Evolutionary conservation across 2,888 invertebrate genomes (phyloP).

Genomic region (Ellobium chinense): DNA sequence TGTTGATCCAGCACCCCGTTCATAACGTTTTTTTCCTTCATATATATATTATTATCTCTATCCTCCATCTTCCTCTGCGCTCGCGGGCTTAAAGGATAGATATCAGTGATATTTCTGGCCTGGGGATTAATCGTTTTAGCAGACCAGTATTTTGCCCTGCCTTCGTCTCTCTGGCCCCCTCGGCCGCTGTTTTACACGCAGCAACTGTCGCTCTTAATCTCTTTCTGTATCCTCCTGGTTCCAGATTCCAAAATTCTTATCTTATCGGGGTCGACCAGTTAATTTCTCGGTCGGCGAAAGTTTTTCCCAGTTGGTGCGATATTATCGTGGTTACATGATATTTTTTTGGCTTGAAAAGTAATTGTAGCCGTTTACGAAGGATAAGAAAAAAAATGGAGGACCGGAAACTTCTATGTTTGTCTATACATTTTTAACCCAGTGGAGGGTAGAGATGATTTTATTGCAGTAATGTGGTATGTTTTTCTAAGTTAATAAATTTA

Average conservation of each 20-base stretch:
- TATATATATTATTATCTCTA: not conserved
- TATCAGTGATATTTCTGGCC: not conserved
- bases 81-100: not conserved
- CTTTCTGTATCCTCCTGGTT: not conserved
- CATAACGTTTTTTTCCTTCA: not conserved
- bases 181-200: not conserved
- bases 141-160: not conserved
- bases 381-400: too few relatives aligned
- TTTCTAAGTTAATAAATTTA: too few relatives aligned
- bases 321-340: not conserved
- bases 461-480: too few relatives aligned
- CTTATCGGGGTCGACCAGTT: conserved; percentile 27
- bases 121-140: conserved; percentile 7
- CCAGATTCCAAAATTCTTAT: conserved; percentile 24
- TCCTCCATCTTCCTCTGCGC: not conserved
- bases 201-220: conserved; percentile 33
- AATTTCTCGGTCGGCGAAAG: conserved; percentile 19
- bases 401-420: too few relatives aligned
- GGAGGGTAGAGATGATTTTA: too few relatives aligned
- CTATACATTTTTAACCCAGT: too few relatives aligned
- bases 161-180: not conserved
- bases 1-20: too few relatives aligned
- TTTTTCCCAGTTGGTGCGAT: not conserved
- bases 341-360: not conserved
- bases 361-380: not conserved